phyloP scores from a whole-genome alignment of 2,797 vertebrate species.

The Semotilus atromaculatus region DNA sequence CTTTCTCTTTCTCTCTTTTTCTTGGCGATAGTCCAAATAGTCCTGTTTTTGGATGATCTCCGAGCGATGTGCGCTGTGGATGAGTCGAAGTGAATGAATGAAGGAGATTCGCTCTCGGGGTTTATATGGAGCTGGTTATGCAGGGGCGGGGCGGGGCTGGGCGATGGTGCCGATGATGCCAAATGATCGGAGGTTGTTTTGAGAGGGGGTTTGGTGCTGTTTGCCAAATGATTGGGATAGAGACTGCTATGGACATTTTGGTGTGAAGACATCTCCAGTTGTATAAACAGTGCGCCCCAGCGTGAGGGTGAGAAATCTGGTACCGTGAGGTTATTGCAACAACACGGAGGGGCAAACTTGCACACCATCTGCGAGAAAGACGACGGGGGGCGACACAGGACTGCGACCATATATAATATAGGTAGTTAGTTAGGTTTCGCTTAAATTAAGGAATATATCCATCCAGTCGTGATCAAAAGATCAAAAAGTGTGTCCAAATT shows the following conservation, averaged over 20 bases:
- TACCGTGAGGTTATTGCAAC: constrained; percentile 77
- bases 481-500: not conserved
- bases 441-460: not conserved
- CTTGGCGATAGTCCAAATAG: constrained; percentile 37
- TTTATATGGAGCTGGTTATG: constrained; percentile 61
- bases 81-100: constrained; percentile 50
- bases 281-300: constrained; percentile 76
- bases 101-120: constrained; percentile 16
- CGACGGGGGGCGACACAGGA: constrained; percentile 56
- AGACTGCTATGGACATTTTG: constrained; percentile 61
- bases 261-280: constrained; percentile 80
- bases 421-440: constrained; percentile 34
- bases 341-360: constrained; percentile 79
- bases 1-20: not conserved
- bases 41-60: not conserved
- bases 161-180: constrained; percentile 23
- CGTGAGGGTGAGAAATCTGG: constrained; percentile 72
- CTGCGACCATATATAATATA: constrained; percentile 55
- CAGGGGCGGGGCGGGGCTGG: constrained; percentile 34
- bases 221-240: constrained; percentile 56
- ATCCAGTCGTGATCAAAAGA: not conserved
- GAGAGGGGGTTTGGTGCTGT: constrained; percentile 29
- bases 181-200: constrained; percentile 47
- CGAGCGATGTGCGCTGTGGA: not conserved
- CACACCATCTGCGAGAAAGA: constrained; percentile 81